Conservation (phyloP, 2,888 invertebrate species). For the Eristalis intricaria region DNA sequence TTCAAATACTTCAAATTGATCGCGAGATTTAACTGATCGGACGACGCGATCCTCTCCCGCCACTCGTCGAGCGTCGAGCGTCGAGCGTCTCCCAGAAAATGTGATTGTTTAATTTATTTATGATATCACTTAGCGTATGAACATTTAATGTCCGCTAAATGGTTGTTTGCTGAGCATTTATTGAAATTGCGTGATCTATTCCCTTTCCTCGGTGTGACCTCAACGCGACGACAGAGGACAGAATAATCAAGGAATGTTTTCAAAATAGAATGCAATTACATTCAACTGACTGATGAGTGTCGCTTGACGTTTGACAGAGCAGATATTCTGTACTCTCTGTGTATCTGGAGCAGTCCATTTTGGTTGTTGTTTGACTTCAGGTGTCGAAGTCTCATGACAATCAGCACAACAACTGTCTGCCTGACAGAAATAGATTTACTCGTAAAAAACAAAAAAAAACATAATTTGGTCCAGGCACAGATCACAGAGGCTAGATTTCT, state of each 20-base stretch:
- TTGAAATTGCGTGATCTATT: slow-evolving; percentile 21
- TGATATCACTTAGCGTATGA: slow-evolving; percentile 39
- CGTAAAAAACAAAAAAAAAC: no score
- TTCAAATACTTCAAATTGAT: neutral
- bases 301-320: no score
- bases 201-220: neutral
- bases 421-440: no score
- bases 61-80: no score
- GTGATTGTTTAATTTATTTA: slow-evolving; percentile 49
- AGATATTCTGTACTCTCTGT: neutral
- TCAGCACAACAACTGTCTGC: no score
- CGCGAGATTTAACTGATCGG: neutral
- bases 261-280: neutral
- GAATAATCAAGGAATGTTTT: neutral
- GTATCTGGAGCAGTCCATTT: neutral
- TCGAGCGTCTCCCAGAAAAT: neutral
- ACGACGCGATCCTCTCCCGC: no score
- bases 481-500: neutral
- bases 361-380: neutral
- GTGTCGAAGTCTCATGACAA: neutral
- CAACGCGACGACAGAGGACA: neutral
- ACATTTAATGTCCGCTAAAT: slow-evolving; percentile 37
- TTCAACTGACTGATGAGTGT: neutral
- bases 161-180: slow-evolving; percentile 24
- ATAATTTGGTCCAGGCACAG: no score